Percentiles rank a stretch among this genome's conserved stretches.
These are phyloP conservation scores for Boloria euphrosyne DNA, from an alignment of 2,888 invertebrate genomes.

Conservation along the genomic window DNA sequence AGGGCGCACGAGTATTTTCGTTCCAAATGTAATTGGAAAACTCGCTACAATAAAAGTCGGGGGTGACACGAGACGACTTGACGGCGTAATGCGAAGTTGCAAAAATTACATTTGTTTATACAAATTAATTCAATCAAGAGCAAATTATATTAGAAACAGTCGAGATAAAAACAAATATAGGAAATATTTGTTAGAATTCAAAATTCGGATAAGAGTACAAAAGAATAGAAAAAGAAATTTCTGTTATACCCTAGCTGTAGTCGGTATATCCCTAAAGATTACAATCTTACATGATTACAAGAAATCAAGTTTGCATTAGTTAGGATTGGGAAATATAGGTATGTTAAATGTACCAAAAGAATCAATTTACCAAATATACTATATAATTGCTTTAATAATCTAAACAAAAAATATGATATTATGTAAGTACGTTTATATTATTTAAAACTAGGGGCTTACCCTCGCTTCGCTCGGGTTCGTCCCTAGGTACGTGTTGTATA, in stretches of 20 bases:
- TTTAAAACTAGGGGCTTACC: too few relatives aligned
- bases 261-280: neutral
- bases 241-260: too few relatives aligned
- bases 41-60: conserved; percentile 64
- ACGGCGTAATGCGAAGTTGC: conserved; percentile 43
- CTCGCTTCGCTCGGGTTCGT: too few relatives aligned
- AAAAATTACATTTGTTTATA: conserved; percentile 18
- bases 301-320: neutral
- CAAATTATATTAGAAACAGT: too few relatives aligned
- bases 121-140: too few relatives aligned
- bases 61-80: conserved; percentile 57
- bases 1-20: conserved; percentile 49
- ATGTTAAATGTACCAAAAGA: conserved; percentile 5
- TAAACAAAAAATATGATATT: neutral
- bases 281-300: neutral
- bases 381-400: neutral
- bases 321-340: neutral
- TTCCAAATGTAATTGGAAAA: conserved; percentile 69
- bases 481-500: too few relatives aligned
- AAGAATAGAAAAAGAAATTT: neutral
- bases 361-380: neutral
- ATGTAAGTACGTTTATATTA: neutral
- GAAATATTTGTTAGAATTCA: too few relatives aligned
- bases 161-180: conserved; percentile 12
- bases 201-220: neutral